Evolutionary conservation across 2,113 vertebrate species (phyloP), one percentile per base, ranked within the genome.

Genomic region (Echinops telfairi): DNA sequence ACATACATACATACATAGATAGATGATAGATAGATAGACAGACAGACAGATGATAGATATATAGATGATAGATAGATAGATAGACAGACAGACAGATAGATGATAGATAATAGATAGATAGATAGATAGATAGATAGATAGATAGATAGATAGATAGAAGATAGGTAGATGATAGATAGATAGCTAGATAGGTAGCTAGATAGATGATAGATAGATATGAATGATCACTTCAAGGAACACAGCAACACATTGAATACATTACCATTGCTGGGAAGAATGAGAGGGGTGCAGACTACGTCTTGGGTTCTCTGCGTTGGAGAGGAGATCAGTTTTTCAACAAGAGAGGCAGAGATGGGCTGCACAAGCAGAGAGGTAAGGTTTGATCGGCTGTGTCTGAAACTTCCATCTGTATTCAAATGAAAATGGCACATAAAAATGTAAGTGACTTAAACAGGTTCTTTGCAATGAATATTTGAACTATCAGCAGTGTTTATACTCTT

Each of bases 351-450:
- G 95, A 99, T 97, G 58, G 99, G 99, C 96, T 99, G 99, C 6
- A 99, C 99, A 88, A 99, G 90, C 47, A 99, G 89, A 1, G 97
- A 97, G 1, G 99, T 99, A 92, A 99, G 97, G 96, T 98, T 98
- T 60, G 68, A 66, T 15, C 68, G 97, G 70, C 95, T 96, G 40
- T 98, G 98, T 92, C 98, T 98, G 93, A 98, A 98, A 96, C 97
- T 98, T 79, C 98, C 98, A 97, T 97, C 98, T 98, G 93, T 92
- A 88, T 36, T 12, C 86, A 89, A 96, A 70, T 92, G 6, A 95
- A 5, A 93, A 89, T 95, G 23, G 19, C 94, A 89, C 0, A 90
- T n/a, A 12, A 84, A 86, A 89, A 83, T 1, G 36, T 76, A 86
- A 92, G 75, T 4, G 86, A 23, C 78, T 22, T 3, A 53, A 87